Evolutionary conservation across 2,113 vertebrate genomes (phyloP), one percentile per base, ranked within the genome.

Genomic region (Typhlomys cinereus): DNA sequence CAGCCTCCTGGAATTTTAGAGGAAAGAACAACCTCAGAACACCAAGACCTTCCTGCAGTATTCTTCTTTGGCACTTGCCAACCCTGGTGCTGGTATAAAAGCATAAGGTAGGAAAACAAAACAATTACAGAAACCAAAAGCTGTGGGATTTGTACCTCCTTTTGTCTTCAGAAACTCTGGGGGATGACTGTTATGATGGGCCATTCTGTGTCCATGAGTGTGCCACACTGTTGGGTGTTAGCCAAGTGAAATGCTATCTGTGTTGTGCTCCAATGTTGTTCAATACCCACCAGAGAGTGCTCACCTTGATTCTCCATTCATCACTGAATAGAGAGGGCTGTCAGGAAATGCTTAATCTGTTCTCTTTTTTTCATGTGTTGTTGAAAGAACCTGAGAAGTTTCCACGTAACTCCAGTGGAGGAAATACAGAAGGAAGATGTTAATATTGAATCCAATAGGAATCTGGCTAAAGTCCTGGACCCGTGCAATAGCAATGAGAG

Each of bases 371-470:
- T 18, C 5, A 44, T 2, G 5, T 29, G 6, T 64, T 31, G 39
- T 69, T 4, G 36, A 93, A 82, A 11, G 21, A 14, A 74, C 74
- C 74, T 67, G 54, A 82, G 94, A 92, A 75, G 59, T 67, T 50
- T 20, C 23, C 13, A 18, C 9, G 25, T 57, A 29, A 54, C 31
- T 82, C 11, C 36, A 93, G 15, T 44, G 59, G 29, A n/a, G 36
- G 34, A n/a, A 73, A 62, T 76, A 9, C 2, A 52, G 20, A 92
- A 76, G n/a, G 39, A 85, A 52, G 29, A 44, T 41, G 11, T 13
- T 87, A 88, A 85, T 41, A 1, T 14, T 52, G 25, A n/a, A 75
- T 88, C 64, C 69, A 80, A 31, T 82, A 62, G 9, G 50, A 66
- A 46, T 48, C 12, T 27, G 14, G 13, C 12, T 13, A 92, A 70